Conservation (phyloP, 2,888 invertebrate species). For the Platypus cylindrus region DNA sequence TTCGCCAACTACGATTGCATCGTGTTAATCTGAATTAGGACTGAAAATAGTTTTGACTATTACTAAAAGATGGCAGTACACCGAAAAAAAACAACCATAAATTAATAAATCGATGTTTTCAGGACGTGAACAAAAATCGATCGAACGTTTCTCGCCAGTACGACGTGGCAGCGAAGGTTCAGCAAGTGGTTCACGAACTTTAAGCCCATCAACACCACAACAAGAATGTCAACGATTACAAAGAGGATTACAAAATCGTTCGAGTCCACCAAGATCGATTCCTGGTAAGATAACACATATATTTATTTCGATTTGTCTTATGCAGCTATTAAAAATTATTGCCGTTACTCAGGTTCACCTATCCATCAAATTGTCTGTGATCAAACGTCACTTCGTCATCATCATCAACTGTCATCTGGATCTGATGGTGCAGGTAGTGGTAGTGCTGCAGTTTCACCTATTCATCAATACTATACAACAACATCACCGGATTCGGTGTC, state of each 20-base stretch:
- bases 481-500: slow-evolving; percentile 5
- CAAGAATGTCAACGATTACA: slow-evolving; percentile 71
- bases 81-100: no score
- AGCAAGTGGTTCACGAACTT: slow-evolving; percentile 38
- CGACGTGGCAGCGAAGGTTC: slow-evolving; percentile 77
- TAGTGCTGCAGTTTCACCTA: no score
- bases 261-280: slow-evolving; percentile 42
- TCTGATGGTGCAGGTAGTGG: no score
- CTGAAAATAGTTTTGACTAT: no score
- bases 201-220: slow-evolving; percentile 53
- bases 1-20: no score
- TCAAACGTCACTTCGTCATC: slow-evolving; percentile 23
- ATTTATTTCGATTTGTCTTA: neutral
- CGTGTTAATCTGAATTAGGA: no score
- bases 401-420: slow-evolving; percentile 26
- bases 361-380: slow-evolving; percentile 40
- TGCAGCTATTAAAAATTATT: neutral
- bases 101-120: slow-evolving; percentile 10
- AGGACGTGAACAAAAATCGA: slow-evolving; percentile 45
- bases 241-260: slow-evolving; percentile 38
- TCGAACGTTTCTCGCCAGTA: slow-evolving; percentile 81
- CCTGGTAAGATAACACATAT: slow-evolving; percentile 44
- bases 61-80: no score
- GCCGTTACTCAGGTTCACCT: slow-evolving; percentile 41
- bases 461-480: slow-evolving; percentile 41